phyloP scores from a whole-genome alignment of 1,140 invertebrate genomes.

The Delia radicum region DNA sequence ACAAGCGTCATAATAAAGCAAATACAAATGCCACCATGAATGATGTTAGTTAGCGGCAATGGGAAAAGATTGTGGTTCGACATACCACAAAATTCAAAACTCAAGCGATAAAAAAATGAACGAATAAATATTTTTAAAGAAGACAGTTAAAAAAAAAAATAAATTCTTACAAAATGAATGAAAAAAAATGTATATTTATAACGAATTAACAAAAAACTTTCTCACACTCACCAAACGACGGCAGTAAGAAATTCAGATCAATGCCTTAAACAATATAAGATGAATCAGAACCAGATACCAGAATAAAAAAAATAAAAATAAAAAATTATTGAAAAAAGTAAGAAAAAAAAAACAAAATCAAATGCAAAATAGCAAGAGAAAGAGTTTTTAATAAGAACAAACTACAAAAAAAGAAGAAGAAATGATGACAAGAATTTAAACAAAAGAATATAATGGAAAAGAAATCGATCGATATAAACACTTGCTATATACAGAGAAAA shows the following conservation, averaged over 20 bases:
- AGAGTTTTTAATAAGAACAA: background rate
- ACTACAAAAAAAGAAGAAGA: background rate
- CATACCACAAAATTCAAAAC: background rate
- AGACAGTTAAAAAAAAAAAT: background rate
- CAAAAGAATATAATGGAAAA: background rate
- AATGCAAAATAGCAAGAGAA: background rate
- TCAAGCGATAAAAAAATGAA: background rate
- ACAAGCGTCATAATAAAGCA: background rate
- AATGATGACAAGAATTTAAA: background rate
- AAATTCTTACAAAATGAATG: slow-evolving; percentile 1
- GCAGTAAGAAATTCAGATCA: background rate
- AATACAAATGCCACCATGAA: background rate
- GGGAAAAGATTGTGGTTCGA: background rate
- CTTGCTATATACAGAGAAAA: no score
- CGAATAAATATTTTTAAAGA: background rate
- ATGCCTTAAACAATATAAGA: background rate
- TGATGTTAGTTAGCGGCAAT: background rate
- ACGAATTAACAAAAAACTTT: background rate
- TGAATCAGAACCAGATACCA: background rate
- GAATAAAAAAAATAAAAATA: background rate
- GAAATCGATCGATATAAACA: background rate
- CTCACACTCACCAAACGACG: background rate
- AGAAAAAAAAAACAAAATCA: background rate
- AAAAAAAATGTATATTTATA: background rate
- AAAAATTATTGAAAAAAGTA: background rate